Evolutionary conservation across 2,797 vertebrate genomes (phyloP).

Genomic region (Tolypeutes matacus): DNA sequence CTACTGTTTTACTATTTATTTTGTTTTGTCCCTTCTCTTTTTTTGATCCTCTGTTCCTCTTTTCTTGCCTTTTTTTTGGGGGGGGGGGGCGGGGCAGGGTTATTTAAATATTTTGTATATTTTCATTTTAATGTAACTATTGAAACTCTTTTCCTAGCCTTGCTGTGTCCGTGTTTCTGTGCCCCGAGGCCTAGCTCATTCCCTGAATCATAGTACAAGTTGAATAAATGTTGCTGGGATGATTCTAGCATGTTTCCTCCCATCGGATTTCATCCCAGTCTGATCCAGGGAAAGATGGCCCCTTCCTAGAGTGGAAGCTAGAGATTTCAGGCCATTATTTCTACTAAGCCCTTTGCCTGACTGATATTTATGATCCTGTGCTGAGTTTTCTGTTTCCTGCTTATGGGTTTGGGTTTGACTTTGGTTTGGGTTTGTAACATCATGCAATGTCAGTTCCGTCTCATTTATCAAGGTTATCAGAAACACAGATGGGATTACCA

Average conservation of each 20-base stretch:
- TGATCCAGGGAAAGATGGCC: not conserved
- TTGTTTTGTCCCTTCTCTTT: not conserved
- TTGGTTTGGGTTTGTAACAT: not conserved
- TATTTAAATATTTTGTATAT: not conserved
- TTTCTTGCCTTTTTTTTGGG: not conserved
- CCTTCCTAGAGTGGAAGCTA: not conserved
- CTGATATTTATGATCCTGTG: accelerated
- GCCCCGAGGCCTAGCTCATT: not conserved
- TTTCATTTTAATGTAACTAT: not conserved
- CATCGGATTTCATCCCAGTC: not conserved
- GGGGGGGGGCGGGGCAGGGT: too few species aligned
- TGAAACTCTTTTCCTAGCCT: not conserved
- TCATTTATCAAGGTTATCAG: not conserved
- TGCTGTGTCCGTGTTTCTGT: not conserved
- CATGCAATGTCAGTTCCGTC: not conserved
- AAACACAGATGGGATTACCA: not conserved
- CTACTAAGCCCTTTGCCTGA: too few species aligned
- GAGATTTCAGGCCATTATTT: not conserved
- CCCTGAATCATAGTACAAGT: not conserved
- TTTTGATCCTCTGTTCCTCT: not conserved
- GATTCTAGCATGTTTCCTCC: not conserved
- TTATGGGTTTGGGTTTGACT: not conserved
- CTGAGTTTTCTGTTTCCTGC: not conserved
- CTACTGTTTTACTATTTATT: not conserved
- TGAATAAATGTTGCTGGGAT: not conserved